These are phyloP conservation scores for Saguinus midas DNA, from an alignment of 2,113 vertebrate species.

Conservation along the genomic window DNA sequence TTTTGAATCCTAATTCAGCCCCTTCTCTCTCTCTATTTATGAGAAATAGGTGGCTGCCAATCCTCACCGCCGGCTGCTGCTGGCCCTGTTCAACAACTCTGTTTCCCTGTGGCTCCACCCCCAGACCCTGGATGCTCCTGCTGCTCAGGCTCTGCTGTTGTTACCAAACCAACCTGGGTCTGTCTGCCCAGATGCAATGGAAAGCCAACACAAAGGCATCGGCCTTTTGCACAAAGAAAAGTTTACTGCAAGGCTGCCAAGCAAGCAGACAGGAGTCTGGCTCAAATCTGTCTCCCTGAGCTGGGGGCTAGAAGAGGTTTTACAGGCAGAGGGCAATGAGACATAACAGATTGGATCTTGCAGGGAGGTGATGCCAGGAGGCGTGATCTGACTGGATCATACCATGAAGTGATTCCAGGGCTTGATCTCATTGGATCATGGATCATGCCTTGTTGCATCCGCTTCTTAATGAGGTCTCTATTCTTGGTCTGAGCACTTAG, in stretches of 20 bases:
- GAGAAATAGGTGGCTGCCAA: neutral
- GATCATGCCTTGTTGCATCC: neutral
- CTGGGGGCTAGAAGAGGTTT: neutral
- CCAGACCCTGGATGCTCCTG: fast-evolving
- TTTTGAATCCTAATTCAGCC: neutral
- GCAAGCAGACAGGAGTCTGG: neutral
- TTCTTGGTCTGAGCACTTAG: neutral
- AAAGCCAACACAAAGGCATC: neutral
- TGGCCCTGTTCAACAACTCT: no score
- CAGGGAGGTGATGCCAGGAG: neutral
- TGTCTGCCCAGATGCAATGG: neutral
- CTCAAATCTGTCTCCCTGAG: neutral
- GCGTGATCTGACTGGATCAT: neutral
- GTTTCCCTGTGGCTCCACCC: neutral
- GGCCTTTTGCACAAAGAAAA: neutral
- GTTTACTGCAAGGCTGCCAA: neutral
- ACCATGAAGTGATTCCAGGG: neutral
- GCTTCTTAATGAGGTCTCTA: neutral
- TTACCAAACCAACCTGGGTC: neutral
- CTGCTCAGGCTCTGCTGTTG: neutral
- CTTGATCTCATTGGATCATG: neutral
- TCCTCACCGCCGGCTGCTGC: neutral
- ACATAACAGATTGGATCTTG: neutral
- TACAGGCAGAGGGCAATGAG: neutral
- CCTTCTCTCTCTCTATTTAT: neutral